phyloP scores from a whole-genome alignment of 2,888 invertebrate species.

The Salpingus planirostris region DNA sequence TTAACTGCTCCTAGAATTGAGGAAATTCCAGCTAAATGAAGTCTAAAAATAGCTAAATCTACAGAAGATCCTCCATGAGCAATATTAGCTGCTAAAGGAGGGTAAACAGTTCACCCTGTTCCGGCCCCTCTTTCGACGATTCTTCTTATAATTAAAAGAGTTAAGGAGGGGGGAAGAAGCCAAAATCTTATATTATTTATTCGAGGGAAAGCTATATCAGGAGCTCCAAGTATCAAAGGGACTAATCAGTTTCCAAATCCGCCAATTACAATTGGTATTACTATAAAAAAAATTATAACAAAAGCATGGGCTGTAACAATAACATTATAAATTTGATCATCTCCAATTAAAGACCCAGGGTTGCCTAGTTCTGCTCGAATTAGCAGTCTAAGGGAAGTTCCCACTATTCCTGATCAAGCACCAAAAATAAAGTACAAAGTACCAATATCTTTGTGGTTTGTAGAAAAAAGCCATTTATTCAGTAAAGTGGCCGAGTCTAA shows the following conservation, averaged over 20 bases:
- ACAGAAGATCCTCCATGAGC: constrained; percentile 60
- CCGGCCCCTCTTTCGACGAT: constrained; percentile 62
- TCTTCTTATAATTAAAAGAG: constrained; percentile 47
- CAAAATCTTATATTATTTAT: constrained; percentile 83
- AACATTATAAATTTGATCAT: too few species aligned
- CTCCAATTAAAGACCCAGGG: constrained; percentile 57
- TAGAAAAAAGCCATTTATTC: constrained; percentile 60
- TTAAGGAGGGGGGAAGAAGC: constrained; percentile 58
- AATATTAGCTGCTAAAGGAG: constrained; percentile 55
- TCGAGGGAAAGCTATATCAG: constrained; percentile 76
- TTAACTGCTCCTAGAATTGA: constrained; percentile 71
- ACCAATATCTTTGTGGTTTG: constrained; percentile 71
- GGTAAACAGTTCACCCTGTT: constrained; percentile 72
- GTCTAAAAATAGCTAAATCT: constrained; percentile 67
- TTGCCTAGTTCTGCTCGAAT: constrained; percentile 65
- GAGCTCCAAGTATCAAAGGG: constrained; percentile 65
- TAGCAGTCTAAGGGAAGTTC: constrained; percentile 59
- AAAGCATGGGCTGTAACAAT: constrained; percentile 74
- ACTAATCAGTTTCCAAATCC: constrained; percentile 79
- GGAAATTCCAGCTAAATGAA: constrained; percentile 65
- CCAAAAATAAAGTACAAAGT: constrained; percentile 62
- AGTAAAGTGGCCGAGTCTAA: constrained; percentile 55
- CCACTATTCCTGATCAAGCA: constrained; percentile 57
- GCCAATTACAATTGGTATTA: constrained; percentile 66
- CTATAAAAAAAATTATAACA: constrained; percentile 63